Conservation (phyloP, 2,888 invertebrate genomes). For the Peribatodes rhomboidaria region DNA sequence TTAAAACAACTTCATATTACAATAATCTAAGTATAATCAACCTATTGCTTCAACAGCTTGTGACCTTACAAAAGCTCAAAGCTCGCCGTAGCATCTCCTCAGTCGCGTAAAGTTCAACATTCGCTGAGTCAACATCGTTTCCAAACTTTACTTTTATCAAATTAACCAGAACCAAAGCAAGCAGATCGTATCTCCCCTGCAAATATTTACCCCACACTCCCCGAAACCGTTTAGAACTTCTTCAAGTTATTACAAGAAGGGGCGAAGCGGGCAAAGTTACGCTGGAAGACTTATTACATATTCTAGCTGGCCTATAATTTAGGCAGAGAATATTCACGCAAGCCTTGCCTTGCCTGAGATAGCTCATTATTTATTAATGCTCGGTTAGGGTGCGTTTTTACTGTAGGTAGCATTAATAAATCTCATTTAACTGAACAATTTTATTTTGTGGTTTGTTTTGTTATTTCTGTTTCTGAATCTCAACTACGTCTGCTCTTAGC, state of each 20-base stretch:
- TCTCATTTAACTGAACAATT: background rate
- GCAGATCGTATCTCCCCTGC: slow-evolving; percentile 13
- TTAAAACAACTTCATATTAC: too few species aligned
- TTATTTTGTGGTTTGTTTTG: background rate
- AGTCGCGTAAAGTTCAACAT: background rate
- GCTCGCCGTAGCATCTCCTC: background rate
- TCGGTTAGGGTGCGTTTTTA: slow-evolving; percentile 13
- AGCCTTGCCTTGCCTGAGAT: slow-evolving; percentile 22
- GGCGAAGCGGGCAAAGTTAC: slow-evolving; percentile 19
- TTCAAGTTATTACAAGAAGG: slow-evolving; percentile 24
- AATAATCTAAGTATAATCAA: too few species aligned
- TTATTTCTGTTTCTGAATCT: background rate
- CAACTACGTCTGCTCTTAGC: too few species aligned
- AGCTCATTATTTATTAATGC: slow-evolving; percentile 29
- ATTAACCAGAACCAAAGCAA: slow-evolving; percentile 22
- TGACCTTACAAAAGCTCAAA: background rate
- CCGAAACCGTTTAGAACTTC: slow-evolving; percentile 19
- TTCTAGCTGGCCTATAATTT: slow-evolving; percentile 29
- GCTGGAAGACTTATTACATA: slow-evolving; percentile 11
- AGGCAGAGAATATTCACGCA: slow-evolving; percentile 30
- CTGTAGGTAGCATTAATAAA: background rate
- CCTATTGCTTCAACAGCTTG: background rate
- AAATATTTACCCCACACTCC: slow-evolving; percentile 13
- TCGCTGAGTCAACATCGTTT: slow-evolving; percentile 13
- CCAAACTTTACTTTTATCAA: slow-evolving; percentile 12